Evolutionary conservation across 2,797 vertebrate genomes (phyloP).

Genomic region (Malacoctenus gilli): DNA sequence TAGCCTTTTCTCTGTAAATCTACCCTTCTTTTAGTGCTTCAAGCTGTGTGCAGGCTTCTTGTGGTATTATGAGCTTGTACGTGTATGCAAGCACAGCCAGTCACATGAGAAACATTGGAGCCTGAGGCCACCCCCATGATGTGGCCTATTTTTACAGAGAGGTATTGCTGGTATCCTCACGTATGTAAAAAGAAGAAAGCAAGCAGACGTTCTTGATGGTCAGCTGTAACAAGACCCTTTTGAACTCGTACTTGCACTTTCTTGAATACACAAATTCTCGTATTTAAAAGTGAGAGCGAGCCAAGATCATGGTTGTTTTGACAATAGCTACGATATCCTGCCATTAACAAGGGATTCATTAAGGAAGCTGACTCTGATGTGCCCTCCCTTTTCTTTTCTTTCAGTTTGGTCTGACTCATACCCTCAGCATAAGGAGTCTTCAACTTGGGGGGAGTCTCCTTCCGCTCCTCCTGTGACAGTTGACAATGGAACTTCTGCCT

Average conservation of each 20-base stretch:
- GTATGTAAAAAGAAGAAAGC: conserved; percentile 60
- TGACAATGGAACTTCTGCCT: conserved; percentile 95
- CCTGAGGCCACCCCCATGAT: conserved; percentile 64
- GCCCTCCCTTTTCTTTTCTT: not conserved
- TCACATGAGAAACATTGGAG: conserved; percentile 74
- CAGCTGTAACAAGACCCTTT: conserved; percentile 71
- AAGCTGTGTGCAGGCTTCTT: not conserved
- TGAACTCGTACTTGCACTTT: conserved; percentile 29
- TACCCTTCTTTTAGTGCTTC: too few relatives aligned
- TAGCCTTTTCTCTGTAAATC: too few relatives aligned
- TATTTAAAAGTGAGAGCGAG: conserved; percentile 19
- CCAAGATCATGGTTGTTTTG: too few relatives aligned
- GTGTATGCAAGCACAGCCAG: conserved; percentile 37
- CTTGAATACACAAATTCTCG: conserved; percentile 15
- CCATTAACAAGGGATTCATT: too few relatives aligned
- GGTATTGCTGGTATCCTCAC: conserved; percentile 73
- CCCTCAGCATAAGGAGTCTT: conserved; percentile 76
- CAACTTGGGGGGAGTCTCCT: conserved; percentile 85
- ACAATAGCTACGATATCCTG: too few relatives aligned
- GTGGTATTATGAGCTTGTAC: conserved; percentile 12
- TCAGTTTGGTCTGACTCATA: conserved; percentile 91
- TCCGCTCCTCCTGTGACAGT: conserved; percentile 86
- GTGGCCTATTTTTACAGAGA: conserved; percentile 77
- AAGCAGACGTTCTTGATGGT: conserved; percentile 61
- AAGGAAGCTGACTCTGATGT: too few relatives aligned